Evolutionary conservation across 1,140 invertebrate genomes (phyloP).

Genomic region (Antheraea mylitta): DNA sequence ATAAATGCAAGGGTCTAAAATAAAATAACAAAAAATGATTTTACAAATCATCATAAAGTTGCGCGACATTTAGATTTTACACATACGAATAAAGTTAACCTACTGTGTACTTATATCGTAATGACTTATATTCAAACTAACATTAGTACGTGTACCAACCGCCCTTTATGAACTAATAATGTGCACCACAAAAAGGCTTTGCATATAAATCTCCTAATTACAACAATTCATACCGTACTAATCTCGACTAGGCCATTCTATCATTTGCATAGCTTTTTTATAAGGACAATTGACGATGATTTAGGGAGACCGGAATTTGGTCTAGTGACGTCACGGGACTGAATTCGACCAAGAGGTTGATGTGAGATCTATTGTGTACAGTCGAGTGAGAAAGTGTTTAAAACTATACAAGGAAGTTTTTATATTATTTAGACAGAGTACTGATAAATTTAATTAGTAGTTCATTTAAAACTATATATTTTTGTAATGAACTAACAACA

Average conservation of each 20-base stretch:
- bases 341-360: neutral
- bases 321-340: slow-evolving; percentile 14
- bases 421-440: no score
- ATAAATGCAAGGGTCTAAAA: no score
- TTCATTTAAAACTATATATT: no score
- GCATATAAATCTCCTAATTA: slow-evolving; percentile 78
- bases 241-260: slow-evolving; percentile 53
- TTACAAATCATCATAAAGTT: no score
- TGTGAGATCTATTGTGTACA: slow-evolving; percentile 8
- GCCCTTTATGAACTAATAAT: slow-evolving; percentile 66
- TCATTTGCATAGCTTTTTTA: slow-evolving; percentile 61
- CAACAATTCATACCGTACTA: slow-evolving; percentile 59
- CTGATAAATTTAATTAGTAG: no score
- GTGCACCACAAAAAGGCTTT: slow-evolving; percentile 67
- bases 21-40: no score
- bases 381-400: slow-evolving; percentile 2
- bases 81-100: neutral
- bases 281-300: slow-evolving; percentile 65
- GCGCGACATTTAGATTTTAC: neutral
- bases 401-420: neutral
- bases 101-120: slow-evolving; percentile 6
- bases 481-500: no score
- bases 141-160: slow-evolving; percentile 46
- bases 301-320: slow-evolving; percentile 53
- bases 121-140: slow-evolving; percentile 26